phyloP scores from a whole-genome alignment of 2,113 vertebrate species.

The Stomatorhinus ivindoensis region DNA sequence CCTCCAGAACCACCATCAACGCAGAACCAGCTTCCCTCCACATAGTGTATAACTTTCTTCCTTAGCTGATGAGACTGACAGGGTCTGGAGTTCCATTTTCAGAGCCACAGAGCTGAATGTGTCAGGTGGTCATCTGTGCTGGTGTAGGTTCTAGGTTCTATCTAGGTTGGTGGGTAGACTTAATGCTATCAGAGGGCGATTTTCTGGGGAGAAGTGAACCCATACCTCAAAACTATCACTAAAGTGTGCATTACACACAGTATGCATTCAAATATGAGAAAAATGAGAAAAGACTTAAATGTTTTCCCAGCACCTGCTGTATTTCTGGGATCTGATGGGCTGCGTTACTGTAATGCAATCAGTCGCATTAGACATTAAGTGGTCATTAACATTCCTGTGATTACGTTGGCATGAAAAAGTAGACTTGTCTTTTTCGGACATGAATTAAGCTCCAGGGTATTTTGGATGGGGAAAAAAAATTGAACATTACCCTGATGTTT shows the following conservation, averaged over 20 bases:
- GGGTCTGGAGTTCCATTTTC: background rate
- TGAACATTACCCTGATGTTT: background rate
- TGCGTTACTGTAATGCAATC: background rate
- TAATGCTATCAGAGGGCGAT: background rate
- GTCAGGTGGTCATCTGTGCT: background rate
- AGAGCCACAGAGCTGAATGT: background rate
- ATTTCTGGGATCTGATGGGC: background rate
- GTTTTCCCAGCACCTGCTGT: background rate
- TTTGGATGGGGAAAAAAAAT: background rate
- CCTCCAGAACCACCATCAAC: background rate
- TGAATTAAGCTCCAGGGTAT: background rate
- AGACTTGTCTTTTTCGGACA: background rate
- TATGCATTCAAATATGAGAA: background rate
- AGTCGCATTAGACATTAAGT: background rate
- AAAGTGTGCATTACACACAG: background rate
- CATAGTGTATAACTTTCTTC: background rate
- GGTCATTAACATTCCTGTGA: constrained; percentile 10
- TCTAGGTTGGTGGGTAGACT: background rate
- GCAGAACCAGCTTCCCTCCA: background rate
- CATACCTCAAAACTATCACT: background rate
- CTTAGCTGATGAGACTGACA: background rate
- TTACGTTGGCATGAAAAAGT: background rate
- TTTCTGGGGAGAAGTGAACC: background rate
- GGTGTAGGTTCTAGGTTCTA: no score
- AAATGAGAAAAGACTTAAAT: background rate